Percentiles rank a stretch among this genome's conserved stretches.
phyloP scores from a whole-genome alignment of 1,140 invertebrate species.

The Hylaeus volcanicus region DNA sequence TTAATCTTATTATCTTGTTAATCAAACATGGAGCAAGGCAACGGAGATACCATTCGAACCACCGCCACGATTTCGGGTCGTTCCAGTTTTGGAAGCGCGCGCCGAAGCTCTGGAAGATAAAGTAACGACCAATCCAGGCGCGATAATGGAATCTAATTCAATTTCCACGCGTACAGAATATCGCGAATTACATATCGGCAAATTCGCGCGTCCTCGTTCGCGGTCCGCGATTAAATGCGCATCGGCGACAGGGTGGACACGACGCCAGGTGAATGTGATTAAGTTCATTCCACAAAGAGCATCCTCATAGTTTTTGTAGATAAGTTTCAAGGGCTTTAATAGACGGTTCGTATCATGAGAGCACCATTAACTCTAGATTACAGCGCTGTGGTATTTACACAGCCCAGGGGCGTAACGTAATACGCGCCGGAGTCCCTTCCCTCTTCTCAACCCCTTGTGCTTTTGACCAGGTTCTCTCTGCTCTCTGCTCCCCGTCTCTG shows the following conservation, averaged over 20 bases:
- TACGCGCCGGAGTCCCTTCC: conserved; percentile 53
- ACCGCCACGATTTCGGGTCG: too few relatives aligned
- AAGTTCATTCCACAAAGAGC: conserved; percentile 38
- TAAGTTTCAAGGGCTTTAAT: conserved; percentile 56
- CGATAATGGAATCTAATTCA: not conserved
- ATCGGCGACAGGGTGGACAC: not conserved
- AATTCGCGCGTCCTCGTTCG: not conserved
- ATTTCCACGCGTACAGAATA: not conserved
- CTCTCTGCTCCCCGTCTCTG: not conserved
- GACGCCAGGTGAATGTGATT: conserved; percentile 35
- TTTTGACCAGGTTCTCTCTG: conserved; percentile 15
- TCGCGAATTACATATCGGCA: not conserved
- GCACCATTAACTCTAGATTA: conserved; percentile 76
- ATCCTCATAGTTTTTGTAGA: conserved; percentile 38
- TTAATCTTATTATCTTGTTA: too few relatives aligned
- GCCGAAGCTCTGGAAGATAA: not conserved
- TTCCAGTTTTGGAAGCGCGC: too few relatives aligned
- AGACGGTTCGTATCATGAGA: conserved; percentile 64
- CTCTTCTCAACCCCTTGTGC: conserved; percentile 46
- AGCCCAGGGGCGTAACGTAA: conserved; percentile 70
- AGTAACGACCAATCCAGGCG: not conserved
- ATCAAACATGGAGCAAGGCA: too few relatives aligned
- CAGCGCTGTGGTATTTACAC: conserved; percentile 71
- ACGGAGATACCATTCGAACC: too few relatives aligned
- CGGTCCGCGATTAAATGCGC: not conserved